Conservation (phyloP, 2,888 invertebrate genomes). For the Phrixothrix hirtus region DNA sequence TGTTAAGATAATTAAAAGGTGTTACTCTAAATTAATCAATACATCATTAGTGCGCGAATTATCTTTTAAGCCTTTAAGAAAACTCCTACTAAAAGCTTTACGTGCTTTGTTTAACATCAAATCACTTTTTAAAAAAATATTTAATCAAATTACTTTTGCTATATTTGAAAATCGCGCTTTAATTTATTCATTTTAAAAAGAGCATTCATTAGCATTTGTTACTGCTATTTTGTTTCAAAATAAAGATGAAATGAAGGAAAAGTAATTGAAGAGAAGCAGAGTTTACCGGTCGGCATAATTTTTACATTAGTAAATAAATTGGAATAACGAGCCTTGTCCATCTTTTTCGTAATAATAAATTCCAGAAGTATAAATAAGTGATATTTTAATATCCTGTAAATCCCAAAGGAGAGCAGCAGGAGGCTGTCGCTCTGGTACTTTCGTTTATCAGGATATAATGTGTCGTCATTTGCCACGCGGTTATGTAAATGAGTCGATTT, state of each 20-base stretch:
- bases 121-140: no score
- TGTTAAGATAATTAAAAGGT: constrained; percentile 26
- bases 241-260: neutral
- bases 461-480: constrained; percentile 44
- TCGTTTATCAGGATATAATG: constrained; percentile 44
- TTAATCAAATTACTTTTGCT: no score
- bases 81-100: neutral
- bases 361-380: constrained; percentile 23
- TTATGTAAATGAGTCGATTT: constrained; percentile 44
- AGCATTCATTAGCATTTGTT: neutral
- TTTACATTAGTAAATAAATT: neutral
- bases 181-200: neutral
- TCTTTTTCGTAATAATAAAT: constrained; percentile 17
- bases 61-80: constrained; percentile 16
- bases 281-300: neutral
- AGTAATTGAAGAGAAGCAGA: neutral
- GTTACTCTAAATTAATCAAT: constrained; percentile 14
- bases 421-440: constrained; percentile 34
- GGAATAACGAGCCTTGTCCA: neutral
- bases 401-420: constrained; percentile 28
- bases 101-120: neutral
- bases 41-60: constrained; percentile 19
- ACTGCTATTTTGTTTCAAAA: neutral
- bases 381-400: constrained; percentile 32
- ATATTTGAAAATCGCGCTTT: no score